These are phyloP conservation scores for Prunella fulvescens DNA, from an alignment of 2,113 vertebrate species.

Conservation along the genomic window DNA sequence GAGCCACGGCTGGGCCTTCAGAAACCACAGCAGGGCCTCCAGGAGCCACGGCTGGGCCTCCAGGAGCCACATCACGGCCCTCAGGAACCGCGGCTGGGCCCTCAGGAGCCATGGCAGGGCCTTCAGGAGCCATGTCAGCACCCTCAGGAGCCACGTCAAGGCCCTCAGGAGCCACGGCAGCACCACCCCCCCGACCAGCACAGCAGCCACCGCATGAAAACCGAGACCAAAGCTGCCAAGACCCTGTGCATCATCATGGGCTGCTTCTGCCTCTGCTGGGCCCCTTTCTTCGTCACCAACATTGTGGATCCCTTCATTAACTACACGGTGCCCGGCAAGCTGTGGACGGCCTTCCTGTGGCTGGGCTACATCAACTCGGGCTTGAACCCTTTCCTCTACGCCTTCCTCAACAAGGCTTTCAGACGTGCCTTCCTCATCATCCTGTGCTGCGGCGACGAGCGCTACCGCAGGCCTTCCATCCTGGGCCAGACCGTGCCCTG, in stretches of 20 bases:
- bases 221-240: constrained; percentile 97
- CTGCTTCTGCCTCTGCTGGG: constrained; percentile 99
- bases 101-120: rapidly evolving
- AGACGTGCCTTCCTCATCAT: constrained; percentile 99
- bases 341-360: constrained; percentile 97
- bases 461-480: constrained; percentile 88
- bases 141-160: no score
- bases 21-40: constrained; percentile 65
- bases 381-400: constrained; percentile 97
- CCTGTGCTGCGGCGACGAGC: constrained; percentile 92
- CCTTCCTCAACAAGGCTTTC: constrained; percentile 99
- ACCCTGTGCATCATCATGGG: constrained; percentile 98
- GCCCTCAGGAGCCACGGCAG: no score
- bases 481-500: constrained; percentile 82
- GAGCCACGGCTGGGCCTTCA: background rate
- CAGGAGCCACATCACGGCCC: constrained; percentile 67
- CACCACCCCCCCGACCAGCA: constrained; percentile 83
- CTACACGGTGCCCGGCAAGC: constrained; percentile 87
- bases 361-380: constrained; percentile 99
- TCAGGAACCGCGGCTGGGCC: background rate
- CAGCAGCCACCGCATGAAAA: constrained; percentile 91
- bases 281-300: constrained; percentile 96
- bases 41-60: background rate
- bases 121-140: no score
- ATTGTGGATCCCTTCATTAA: constrained; percentile 95